A percentile compares a stretch with the other conserved stretches of the same genome.
Conservation (phyloP, 2,797 vertebrate species). For the Propithecus perrieri region DNA sequence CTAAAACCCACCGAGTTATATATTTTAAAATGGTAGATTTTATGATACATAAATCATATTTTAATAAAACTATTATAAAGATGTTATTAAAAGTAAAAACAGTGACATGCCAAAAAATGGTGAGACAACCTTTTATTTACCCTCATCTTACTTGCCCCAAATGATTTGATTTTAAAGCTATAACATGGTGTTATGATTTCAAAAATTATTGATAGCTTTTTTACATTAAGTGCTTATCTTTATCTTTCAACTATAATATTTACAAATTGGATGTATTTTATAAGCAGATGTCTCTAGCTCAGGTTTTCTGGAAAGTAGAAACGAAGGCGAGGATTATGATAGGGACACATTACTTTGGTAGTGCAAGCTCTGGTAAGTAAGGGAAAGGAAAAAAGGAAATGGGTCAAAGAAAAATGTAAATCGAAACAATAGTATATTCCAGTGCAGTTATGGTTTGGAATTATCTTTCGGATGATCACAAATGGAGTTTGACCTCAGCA, state of each 20-base stretch:
- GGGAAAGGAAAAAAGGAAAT: background rate
- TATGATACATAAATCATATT: background rate
- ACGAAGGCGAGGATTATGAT: background rate
- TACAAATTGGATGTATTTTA: background rate
- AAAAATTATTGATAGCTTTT: background rate
- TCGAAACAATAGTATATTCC: background rate
- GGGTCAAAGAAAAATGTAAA: background rate
- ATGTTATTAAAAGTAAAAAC: background rate
- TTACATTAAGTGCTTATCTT: background rate
- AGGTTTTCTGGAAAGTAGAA: background rate
- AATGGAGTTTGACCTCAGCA: background rate
- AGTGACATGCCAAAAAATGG: background rate
- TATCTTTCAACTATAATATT: background rate
- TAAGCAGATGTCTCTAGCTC: background rate
- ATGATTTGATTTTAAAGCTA: background rate
- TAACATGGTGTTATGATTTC: background rate
- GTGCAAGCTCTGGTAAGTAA: background rate
- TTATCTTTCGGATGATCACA: background rate
- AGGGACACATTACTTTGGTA: background rate
- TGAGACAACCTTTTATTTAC: background rate
- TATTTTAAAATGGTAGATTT: background rate
- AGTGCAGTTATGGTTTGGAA: background rate
- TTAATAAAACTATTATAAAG: background rate
- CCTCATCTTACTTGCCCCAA: background rate
- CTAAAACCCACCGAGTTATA: background rate